phyloP scores from a whole-genome alignment of 2,888 invertebrate genomes.

The Amiota mariae region DNA sequence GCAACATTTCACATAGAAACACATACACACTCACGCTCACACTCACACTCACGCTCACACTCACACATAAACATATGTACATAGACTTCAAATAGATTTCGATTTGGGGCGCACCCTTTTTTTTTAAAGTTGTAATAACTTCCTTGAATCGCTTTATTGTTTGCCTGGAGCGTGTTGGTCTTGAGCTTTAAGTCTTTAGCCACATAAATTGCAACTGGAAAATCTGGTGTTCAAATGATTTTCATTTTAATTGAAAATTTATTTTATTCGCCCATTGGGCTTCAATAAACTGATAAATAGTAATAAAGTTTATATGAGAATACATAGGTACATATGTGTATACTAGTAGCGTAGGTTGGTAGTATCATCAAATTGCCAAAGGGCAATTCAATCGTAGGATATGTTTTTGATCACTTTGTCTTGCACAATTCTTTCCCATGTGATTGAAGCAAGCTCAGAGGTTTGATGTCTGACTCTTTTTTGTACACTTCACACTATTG shows the following conservation, averaged over 20 bases:
- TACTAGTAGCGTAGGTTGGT: no score
- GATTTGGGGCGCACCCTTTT: constrained; percentile 11
- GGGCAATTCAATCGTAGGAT: no score
- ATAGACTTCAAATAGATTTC: constrained; percentile 14
- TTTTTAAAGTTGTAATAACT: constrained; percentile 33
- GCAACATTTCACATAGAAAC: constrained; percentile 34
- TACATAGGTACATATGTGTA: no score
- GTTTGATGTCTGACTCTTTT: no score
- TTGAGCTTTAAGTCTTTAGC: background rate
- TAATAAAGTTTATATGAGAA: no score
- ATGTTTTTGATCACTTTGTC: no score
- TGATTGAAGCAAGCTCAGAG: no score
- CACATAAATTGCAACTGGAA: background rate
- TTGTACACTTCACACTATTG: no score
- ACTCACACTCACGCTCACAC: background rate
- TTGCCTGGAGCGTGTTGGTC: constrained; percentile 12
- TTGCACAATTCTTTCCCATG: no score
- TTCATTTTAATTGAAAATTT: constrained; percentile 24
- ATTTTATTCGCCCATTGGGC: constrained; percentile 15
- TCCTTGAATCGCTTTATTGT: constrained; percentile 23
- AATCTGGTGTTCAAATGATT: background rate
- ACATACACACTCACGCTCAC: constrained; percentile 2
- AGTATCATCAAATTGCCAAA: no score
- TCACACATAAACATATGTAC: background rate
- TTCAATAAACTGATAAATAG: background rate